Evolutionary conservation across 2,797 vertebrate genomes (phyloP).

Genomic region (Trichosurus vulpecula): DNA sequence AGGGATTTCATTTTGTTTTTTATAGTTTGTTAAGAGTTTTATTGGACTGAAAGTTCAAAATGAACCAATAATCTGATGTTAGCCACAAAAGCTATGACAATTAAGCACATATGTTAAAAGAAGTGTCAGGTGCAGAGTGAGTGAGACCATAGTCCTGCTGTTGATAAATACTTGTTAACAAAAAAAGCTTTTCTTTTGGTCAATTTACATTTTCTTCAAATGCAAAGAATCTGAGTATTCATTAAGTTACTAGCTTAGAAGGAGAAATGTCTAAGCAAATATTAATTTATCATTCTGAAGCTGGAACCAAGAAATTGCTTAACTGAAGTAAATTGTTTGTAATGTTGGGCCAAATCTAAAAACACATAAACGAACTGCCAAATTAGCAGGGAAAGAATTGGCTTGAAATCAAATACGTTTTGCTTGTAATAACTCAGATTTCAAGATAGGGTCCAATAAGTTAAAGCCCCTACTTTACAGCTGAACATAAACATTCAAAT

Average conservation of each 20-base stretch:
- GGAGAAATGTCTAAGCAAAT: slow-evolving; percentile 30
- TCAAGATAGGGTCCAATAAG: slow-evolving; percentile 47
- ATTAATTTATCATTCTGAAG: slow-evolving; percentile 16
- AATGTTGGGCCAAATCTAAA: neutral
- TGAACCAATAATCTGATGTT: neutral
- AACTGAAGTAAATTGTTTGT: slow-evolving; percentile 1
- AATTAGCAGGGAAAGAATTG: slow-evolving; percentile 52
- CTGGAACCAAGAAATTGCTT: slow-evolving; percentile 28
- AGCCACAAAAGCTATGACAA: neutral
- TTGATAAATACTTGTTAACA: slow-evolving; percentile 42
- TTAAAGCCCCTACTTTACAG: slow-evolving; percentile 50
- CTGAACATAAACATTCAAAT: slow-evolving; percentile 4
- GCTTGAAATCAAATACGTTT: slow-evolving; percentile 57
- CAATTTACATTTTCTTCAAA: slow-evolving; percentile 65
- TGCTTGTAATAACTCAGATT: slow-evolving; percentile 10
- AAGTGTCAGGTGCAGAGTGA: neutral
- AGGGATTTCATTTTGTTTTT: slow-evolving; percentile 37
- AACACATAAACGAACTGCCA: slow-evolving; percentile 10
- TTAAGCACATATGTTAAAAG: neutral
- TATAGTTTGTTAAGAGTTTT: neutral
- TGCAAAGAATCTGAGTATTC: slow-evolving; percentile 26
- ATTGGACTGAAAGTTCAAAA: neutral
- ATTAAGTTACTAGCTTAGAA: slow-evolving; percentile 20
- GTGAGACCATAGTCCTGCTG: neutral
- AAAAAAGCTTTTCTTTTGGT: slow-evolving; percentile 49